Evolutionary conservation across 1,140 invertebrate species (phyloP).

Genomic region (Octopus sinensis): DNA sequence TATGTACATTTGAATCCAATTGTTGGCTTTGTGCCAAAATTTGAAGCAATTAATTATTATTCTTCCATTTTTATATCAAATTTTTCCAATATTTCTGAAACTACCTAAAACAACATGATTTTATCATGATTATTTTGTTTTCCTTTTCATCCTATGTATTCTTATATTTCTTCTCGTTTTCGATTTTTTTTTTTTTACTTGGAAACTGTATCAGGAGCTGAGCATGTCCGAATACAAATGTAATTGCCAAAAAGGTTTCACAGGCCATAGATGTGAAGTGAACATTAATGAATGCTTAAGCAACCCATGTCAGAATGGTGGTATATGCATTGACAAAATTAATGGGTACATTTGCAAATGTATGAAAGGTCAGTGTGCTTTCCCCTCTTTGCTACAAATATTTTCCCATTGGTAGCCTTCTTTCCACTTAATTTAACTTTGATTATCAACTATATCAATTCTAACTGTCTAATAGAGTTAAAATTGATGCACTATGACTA

Average conservation of each 20-base stretch:
- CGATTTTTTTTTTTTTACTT: too few relatives aligned
- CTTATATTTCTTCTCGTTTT: constrained; percentile 5
- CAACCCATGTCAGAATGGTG: constrained; percentile 28
- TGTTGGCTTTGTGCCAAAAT: too few relatives aligned
- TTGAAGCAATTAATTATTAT: too few relatives aligned
- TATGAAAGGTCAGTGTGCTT: constrained; percentile 27
- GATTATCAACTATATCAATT: too few relatives aligned
- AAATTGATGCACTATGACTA: too few relatives aligned
- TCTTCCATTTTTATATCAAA: too few relatives aligned
- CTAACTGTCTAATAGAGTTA: too few relatives aligned
- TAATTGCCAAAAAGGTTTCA: constrained; percentile 70
- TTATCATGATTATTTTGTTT: neutral
- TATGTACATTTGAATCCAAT: too few relatives aligned
- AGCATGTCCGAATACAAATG: constrained; percentile 23
- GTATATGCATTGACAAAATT: constrained; percentile 72
- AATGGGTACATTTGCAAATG: constrained; percentile 38
- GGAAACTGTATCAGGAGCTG: neutral
- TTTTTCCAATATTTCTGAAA: too few relatives aligned
- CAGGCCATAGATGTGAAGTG: constrained; percentile 24
- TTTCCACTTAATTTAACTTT: too few relatives aligned
- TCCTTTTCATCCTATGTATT: constrained; percentile 13
- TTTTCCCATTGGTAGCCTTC: too few relatives aligned
- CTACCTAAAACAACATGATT: neutral
- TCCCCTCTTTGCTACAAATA: too few relatives aligned
- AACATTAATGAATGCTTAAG: constrained; percentile 30